Conservation (phyloP, 2,888 invertebrate genomes). For the Disparrhopalites patrizii region DNA sequence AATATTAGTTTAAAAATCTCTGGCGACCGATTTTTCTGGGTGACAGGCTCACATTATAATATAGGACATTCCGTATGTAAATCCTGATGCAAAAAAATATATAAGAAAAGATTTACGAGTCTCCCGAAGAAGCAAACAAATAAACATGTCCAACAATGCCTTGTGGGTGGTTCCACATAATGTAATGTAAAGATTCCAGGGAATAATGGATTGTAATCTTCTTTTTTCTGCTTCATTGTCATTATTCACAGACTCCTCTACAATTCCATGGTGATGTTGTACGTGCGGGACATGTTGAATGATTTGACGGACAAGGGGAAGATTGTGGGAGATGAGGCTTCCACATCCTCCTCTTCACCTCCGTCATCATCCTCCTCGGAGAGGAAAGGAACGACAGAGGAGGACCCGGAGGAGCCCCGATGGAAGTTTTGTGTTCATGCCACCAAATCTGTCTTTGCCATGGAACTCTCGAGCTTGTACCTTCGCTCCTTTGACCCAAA, state of each 20-base stretch:
- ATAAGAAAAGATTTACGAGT: no score
- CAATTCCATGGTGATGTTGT: constrained; percentile 55
- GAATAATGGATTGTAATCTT: neutral
- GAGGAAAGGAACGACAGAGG: neutral
- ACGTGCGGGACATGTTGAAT: constrained; percentile 54
- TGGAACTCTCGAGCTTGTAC: constrained; percentile 54
- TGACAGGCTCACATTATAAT: no score
- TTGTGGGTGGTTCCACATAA: neutral
- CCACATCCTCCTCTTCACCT: constrained; percentile 38
- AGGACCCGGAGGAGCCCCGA: constrained; percentile 31
- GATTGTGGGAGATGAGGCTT: constrained; percentile 14
- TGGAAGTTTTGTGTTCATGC: constrained; percentile 49
- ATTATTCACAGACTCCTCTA: constrained; percentile 53
- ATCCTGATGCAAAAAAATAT: no score
- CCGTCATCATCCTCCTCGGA: constrained; percentile 52
- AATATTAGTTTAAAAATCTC: no score
- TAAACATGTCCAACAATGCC: no score
- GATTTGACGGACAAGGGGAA: constrained; percentile 53
- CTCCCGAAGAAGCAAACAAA: no score
- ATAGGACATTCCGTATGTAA: no score
- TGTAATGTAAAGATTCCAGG: no score
- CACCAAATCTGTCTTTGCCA: constrained; percentile 48
- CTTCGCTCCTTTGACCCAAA: constrained; percentile 53
- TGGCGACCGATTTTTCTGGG: no score
- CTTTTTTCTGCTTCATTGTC: neutral